Evolutionary conservation across 2,888 invertebrate genomes (phyloP).

Genomic region (Lasioglossum malachurum): DNA sequence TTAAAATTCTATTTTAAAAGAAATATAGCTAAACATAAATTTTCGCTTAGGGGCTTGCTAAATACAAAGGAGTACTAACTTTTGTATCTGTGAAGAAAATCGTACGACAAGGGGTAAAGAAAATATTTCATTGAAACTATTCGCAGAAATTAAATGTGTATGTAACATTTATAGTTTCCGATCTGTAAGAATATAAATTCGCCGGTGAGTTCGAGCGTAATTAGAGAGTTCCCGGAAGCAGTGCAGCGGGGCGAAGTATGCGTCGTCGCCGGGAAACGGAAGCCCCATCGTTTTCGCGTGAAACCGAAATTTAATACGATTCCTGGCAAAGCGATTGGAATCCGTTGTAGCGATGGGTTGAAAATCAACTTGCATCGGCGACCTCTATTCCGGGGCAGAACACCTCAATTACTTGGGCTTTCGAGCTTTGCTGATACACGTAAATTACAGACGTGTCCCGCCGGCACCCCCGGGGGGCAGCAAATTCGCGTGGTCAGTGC

Average conservation of each 20-base stretch:
- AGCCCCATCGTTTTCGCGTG: neutral
- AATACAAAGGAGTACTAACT: too few species aligned
- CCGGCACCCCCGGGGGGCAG: constrained; percentile 27
- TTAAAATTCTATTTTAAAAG: too few species aligned
- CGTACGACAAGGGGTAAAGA: too few species aligned
- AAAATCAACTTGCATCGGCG: constrained; percentile 56
- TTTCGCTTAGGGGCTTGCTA: too few species aligned
- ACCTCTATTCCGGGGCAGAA: constrained; percentile 47
- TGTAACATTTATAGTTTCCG: neutral
- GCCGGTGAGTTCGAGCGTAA: neutral
- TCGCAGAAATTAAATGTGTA: too few species aligned
- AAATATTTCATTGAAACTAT: too few species aligned
- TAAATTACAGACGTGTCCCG: constrained; percentile 58
- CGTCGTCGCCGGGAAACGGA: neutral
- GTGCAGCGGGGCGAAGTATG: neutral
- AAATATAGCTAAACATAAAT: too few species aligned
- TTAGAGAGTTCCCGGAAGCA: neutral
- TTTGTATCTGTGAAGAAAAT: too few species aligned
- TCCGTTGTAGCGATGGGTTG: constrained; percentile 30
- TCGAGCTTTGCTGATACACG: constrained; percentile 60
- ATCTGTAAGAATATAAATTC: neutral
- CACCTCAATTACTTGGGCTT: constrained; percentile 61
- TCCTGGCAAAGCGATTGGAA: constrained; percentile 16
- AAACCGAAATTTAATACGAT: constrained; percentile 16
- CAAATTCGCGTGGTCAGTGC: constrained; percentile 60